A percentile compares a stretch with the other conserved stretches of the same genome.
phyloP scores from a whole-genome alignment of 2,888 invertebrate species.

The Noctua pronuba region DNA sequence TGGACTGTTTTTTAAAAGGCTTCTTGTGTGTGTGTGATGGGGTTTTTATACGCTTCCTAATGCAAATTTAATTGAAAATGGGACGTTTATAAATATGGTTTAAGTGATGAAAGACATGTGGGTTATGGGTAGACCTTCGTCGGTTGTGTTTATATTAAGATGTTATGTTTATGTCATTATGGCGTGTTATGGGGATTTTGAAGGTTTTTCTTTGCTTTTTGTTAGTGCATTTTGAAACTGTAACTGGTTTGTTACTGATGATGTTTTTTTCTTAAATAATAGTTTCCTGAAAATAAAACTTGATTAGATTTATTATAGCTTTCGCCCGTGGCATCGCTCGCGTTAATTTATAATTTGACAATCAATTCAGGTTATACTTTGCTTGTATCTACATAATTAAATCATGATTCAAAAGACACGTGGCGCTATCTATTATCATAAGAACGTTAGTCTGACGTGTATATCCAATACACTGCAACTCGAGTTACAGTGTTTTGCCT shows the following conservation, averaged over 20 bases:
- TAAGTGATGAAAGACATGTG: conserved; percentile 25
- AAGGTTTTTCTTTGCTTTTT: not conserved
- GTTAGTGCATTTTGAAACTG: not conserved
- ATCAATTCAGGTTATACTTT: no score
- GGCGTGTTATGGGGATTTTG: conserved; percentile 19
- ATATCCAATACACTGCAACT: no score
- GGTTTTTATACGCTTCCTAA: conserved; percentile 52
- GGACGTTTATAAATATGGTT: conserved; percentile 34
- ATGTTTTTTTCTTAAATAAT: not conserved
- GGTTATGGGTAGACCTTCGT: conserved; percentile 21
- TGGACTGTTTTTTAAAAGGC: conserved; percentile 65
- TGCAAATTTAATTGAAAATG: conserved; percentile 57
- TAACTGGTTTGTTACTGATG: not conserved
- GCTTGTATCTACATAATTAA: no score
- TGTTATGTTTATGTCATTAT: conserved; percentile 19
- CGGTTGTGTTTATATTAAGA: conserved; percentile 15
- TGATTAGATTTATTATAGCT: no score
- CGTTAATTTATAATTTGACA: no score
- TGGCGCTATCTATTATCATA: no score
- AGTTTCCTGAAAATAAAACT: not conserved
- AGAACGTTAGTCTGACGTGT: no score
- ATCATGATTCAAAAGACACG: no score
- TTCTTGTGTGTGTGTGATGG: conserved; percentile 48
- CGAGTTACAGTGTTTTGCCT: no score
- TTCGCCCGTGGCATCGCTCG: no score